phyloP scores from a whole-genome alignment of 2,113 vertebrate species.

The Chroicocephalus ridibundus region DNA sequence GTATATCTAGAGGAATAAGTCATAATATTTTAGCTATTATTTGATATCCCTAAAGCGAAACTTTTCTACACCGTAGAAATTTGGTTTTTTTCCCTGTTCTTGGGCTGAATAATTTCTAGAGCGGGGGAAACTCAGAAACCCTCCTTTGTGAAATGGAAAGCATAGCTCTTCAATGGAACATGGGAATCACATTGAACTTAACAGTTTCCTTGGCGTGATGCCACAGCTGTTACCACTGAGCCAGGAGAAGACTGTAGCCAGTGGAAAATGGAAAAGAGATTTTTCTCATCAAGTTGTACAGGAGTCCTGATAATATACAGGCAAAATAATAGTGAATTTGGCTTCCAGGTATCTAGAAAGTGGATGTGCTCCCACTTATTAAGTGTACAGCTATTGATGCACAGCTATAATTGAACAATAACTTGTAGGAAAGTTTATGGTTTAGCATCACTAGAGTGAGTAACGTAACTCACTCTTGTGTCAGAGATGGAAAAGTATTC shows the following conservation, averaged over 20 bases:
- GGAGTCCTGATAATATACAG: neutral
- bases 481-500: neutral
- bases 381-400: neutral
- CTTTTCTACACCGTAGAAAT: neutral
- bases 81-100: neutral
- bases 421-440: neutral
- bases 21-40: neutral
- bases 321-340: neutral
- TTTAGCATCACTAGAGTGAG: neutral
- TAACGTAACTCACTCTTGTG: neutral
- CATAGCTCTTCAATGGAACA: neutral
- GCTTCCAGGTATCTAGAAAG: neutral
- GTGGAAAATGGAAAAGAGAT: conserved; percentile 38
- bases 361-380: neutral
- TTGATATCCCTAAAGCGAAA: neutral
- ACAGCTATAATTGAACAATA: neutral
- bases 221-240: neutral
- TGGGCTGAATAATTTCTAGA: neutral
- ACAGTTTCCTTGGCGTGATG: neutral
- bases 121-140: neutral
- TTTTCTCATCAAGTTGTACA: conserved; percentile 6
- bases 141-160: conserved; percentile 23
- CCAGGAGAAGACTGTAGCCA: conserved; percentile 4
- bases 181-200: conserved; percentile 4
- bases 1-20: neutral